Evolutionary conservation across 2,113 vertebrate genomes (phyloP).

Genomic region (Cyprinodon tularosa): DNA sequence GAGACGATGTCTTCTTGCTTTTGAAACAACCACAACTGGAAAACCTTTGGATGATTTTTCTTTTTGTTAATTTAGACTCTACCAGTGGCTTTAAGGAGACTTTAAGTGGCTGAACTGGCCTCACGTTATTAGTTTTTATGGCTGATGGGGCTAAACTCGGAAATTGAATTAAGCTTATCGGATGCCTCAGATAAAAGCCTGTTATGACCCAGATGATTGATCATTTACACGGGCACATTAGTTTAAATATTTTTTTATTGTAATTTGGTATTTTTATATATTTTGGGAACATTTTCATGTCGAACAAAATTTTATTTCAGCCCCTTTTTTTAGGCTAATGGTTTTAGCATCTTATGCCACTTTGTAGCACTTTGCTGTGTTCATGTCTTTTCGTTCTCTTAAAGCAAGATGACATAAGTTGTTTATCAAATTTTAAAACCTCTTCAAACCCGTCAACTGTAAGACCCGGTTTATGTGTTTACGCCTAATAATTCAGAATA

Average conservation of each 20-base stretch:
- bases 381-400: conserved; percentile 47
- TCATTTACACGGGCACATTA: background rate
- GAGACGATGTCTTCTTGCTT: conserved; percentile 26
- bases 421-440: background rate
- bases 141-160: conserved; percentile 2
- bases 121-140: conserved; percentile 49
- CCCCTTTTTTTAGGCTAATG: conserved; percentile 24
- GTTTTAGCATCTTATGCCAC: conserved; percentile 15
- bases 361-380: conserved; percentile 51
- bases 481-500: too few species aligned
- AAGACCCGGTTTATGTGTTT: too few species aligned
- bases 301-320: conserved; percentile 30
- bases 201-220: too few species aligned
- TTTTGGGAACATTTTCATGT: conserved; percentile 40
- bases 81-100: conserved; percentile 2
- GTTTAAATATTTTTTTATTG: conserved; percentile 50
- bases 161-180: conserved; percentile 49
- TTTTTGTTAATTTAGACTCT: conserved; percentile 33
- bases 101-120: conserved; percentile 31
- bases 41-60: background rate
- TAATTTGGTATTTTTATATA: conserved; percentile 5
- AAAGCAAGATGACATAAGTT: conserved; percentile 1
- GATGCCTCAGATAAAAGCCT: too few species aligned
- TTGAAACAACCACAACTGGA: conserved; percentile 9
- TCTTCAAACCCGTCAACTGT: too few species aligned